Base-by-base conservation (phyloP, 2,797 vertebrate species). In the Muraenolepis orangiensis region DNA sequence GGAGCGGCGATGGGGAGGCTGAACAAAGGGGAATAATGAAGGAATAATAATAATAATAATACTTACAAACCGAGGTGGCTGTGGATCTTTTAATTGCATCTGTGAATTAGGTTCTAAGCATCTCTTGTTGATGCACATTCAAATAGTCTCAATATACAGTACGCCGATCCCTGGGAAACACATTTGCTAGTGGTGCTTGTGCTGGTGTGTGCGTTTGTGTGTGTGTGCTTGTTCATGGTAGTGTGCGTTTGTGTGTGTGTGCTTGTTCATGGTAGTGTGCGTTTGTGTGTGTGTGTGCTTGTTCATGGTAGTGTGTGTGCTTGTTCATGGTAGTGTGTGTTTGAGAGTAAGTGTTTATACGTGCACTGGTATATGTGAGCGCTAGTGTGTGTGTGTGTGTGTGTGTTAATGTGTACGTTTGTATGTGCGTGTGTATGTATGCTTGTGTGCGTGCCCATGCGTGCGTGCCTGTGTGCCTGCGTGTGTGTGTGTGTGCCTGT, bases 11-110 rank as follows among this genome's bases (percentile, higher is more conserved):
- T 36, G 36, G n/a, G n/a, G 46, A 66, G 46, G 70, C 28, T 64
- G 84, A 76, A 71, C 78, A 42, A 75, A 0, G 38, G 67, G 38
- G 57, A 38, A 74, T 40, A 70, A 40, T 26, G 30, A 67, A 31
- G 31, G 18, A 51, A 51, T 16, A 67, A 67, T 29, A 67, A 67
- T 29, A 67, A 67, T 16, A 67, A 67, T 29, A 67, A 67, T 29
- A 67, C 30, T 16, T 30, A 67, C 26, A 67, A 67, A 31, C 66
- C 3, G 31, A 67, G 51, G 51, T 57, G 23, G 29, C 26, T 67
- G 28, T 20, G 28, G 7, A 67, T 67, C 14, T 79, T 82, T 72
- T 28, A 42, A 38, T 76, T 82, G 69, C 66, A 74, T 78, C 72
- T 36, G 79, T 77, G 66, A 80, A 34, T 10, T 29, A 75, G 70